Evolutionary conservation across 2,888 invertebrate species (phyloP), one percentile per base, ranked within the genome.

Genomic region (Sesia bembeciformis): DNA sequence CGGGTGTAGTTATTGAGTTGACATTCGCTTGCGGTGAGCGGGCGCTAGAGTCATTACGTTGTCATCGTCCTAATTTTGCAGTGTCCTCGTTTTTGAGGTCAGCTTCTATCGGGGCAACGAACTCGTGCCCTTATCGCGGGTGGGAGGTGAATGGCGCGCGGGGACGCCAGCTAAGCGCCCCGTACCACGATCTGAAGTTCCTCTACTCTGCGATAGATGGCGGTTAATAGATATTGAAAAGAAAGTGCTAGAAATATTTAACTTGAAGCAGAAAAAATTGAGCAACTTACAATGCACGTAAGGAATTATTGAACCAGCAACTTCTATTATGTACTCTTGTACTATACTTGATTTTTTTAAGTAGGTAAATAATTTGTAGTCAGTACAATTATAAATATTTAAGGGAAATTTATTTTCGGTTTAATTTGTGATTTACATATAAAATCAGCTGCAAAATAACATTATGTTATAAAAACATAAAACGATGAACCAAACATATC

Each of bases 51-150:
- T 81, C 89, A 77, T 88, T 88, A 82, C 79, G 89, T 85, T 87
- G 87, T 84, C 88, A 86, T 81, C 87, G 89, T 84, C 86, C 87
- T 85, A 90, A 90, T 90, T 90, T 91, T 91, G 91, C 90, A 91
- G 91, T 91, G 92, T 92, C 92, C 92, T 92, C 92, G 92, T 92
- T 92, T 92, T 92, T 92, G 92, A 92, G 92, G 92, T 92, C 92
- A 92, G 90, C 91, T 82, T 85, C 84, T 89, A 86, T 84, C 81
- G 84, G 90, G 78, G 86, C 90, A 86, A 87, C 89, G 90, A 90
- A 90, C 90, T 80, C 84, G 76, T 87, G 90, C 89, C 90, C 89
- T 90, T 90, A 89, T 88, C 84, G 85, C 81, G 78, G 77, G 66
- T 78, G 76, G 74, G 70, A 64, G 62, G 72, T 67, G 71, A 74